A percentile compares a stretch with the other conserved stretches of the same genome.
phyloP scores from a whole-genome alignment of 2,888 invertebrate species.

The Heteropelma amictum region DNA sequence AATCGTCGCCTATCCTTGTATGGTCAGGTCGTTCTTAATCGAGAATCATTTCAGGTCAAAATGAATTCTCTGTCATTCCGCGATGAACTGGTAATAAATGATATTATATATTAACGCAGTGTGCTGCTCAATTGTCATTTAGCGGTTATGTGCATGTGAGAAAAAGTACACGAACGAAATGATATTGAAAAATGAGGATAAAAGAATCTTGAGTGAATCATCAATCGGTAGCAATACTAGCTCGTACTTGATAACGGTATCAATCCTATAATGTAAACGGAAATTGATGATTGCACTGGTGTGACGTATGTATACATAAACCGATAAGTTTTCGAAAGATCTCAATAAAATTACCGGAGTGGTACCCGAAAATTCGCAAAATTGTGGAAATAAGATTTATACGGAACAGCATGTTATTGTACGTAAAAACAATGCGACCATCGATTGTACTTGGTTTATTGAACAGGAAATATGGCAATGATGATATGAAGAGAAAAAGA shows the following conservation, averaged over 20 bases:
- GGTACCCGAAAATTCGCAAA: constrained; percentile 6
- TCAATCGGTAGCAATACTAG: constrained; percentile 51
- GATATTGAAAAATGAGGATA: background rate
- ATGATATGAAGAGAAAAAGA: constrained; percentile 3
- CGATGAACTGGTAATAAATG: background rate
- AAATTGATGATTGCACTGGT: too few species aligned
- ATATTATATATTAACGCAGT: background rate
- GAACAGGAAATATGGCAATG: background rate
- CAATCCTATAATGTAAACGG: constrained; percentile 44
- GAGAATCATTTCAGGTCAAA: background rate
- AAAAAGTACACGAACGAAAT: background rate
- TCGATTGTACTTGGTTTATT: constrained; percentile 24
- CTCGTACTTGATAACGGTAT: constrained; percentile 49
- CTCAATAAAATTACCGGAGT: constrained; percentile 20
- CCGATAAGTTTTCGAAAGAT: constrained; percentile 14
- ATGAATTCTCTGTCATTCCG: background rate
- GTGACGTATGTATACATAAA: too few species aligned
- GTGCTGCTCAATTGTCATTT: constrained; percentile 39
- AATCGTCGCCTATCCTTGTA: background rate
- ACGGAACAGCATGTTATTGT: background rate
- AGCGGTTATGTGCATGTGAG: background rate
- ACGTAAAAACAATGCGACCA: too few species aligned
- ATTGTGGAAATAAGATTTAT: background rate
- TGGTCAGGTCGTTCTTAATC: background rate
- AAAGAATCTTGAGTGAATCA: constrained; percentile 22